phyloP scores from a whole-genome alignment of 2,797 vertebrate species.

The Cuculus canorus region DNA sequence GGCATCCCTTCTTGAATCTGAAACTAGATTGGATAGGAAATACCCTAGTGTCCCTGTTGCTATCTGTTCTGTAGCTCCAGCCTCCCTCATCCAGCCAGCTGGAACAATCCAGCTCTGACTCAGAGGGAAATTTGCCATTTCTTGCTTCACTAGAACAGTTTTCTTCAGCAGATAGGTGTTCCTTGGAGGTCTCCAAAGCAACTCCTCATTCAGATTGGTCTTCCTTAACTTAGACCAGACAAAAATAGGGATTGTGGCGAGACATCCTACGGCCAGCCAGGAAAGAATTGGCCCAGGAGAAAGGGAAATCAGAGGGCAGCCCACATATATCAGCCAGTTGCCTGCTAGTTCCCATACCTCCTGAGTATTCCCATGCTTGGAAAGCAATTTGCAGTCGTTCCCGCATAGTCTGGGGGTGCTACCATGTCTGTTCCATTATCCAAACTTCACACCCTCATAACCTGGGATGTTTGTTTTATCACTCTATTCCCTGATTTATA shows the following conservation, averaged over 20 bases:
- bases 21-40: background rate
- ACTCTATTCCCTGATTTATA: background rate
- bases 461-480: background rate
- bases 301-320: conserved; percentile 20
- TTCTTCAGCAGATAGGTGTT: background rate
- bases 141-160: background rate
- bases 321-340: background rate
- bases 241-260: background rate
- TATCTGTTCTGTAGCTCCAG: background rate
- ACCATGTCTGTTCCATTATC: background rate
- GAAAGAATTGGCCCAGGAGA: background rate
- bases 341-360: background rate
- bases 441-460: background rate
- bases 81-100: background rate
- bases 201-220: background rate
- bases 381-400: background rate
- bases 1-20: background rate
- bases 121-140: conserved; percentile 4
- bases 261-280: background rate
- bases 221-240: background rate
- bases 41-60: background rate
- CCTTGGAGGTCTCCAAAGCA: background rate
- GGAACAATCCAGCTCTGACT: background rate
- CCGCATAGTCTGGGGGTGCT: background rate
- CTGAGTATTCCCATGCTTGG: background rate